Evolutionary conservation across 2,797 vertebrate species (phyloP).

Genomic region (Anas georgica): DNA sequence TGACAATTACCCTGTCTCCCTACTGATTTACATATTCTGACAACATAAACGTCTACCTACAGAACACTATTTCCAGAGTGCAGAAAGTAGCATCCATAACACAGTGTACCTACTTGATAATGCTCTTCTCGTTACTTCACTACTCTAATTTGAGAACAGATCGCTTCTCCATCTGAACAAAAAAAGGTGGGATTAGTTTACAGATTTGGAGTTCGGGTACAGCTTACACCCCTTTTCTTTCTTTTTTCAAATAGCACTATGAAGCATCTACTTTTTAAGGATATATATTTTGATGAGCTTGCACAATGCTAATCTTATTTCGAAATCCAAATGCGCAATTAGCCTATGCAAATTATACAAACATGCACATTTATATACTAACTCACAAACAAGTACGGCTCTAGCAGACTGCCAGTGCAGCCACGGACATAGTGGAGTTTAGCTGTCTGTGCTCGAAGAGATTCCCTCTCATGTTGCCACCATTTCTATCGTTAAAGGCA

Average conservation of each 20-base stretch:
- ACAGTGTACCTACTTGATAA: neutral
- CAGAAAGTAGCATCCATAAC: neutral
- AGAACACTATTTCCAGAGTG: neutral
- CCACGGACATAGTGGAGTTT: neutral
- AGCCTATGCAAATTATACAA: neutral
- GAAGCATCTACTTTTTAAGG: neutral
- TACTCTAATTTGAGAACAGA: neutral
- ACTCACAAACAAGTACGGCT: neutral
- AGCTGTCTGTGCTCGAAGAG: neutral
- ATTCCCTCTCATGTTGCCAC: neutral
- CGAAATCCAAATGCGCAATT: neutral
- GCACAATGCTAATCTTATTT: neutral
- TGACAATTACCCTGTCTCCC: neutral
- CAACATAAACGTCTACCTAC: neutral
- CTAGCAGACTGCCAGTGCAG: neutral
- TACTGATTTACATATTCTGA: slow-evolving; percentile 7
- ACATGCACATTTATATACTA: neutral
- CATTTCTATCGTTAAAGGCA: neutral
- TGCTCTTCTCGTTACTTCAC: neutral
- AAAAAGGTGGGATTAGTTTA: neutral
- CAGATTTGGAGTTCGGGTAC: too few species aligned
- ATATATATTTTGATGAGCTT: neutral
- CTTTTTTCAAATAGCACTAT: neutral
- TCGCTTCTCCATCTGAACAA: neutral
- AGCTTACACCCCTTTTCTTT: neutral